Conservation (phyloP, 2,113 vertebrate species). For the Lamprologus tigripictilis region DNA sequence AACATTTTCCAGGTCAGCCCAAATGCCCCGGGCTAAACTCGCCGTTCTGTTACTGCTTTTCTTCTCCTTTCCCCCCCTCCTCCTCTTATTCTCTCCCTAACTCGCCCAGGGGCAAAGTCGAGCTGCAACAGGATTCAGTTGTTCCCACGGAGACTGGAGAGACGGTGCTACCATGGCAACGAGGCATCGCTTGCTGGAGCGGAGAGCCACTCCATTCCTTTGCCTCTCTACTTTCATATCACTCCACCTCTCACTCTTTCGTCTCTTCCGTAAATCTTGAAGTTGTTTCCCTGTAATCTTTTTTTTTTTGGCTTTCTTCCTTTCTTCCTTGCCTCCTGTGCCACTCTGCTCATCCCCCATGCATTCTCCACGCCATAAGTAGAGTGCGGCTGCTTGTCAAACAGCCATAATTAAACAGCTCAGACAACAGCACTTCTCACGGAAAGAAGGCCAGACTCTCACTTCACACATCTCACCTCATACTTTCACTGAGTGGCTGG, state of each 20-base stretch:
- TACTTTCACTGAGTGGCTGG: neutral
- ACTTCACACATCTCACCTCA: neutral
- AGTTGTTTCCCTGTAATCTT: neutral
- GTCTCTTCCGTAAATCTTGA: neutral
- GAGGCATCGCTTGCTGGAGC: constrained; percentile 61
- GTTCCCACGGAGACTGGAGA: constrained; percentile 73
- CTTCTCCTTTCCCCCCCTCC: neutral
- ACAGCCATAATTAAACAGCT: constrained; percentile 14
- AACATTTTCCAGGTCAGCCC: constrained; percentile 67
- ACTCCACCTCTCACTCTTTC: neutral
- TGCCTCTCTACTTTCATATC: neutral
- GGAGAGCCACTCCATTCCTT: constrained; percentile 23
- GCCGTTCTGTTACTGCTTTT: constrained; percentile 57
- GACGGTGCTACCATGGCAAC: constrained; percentile 73
- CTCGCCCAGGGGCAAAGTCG: constrained; percentile 60
- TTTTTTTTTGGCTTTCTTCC: neutral
- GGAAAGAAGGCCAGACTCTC: constrained; percentile 9
- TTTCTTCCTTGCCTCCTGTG: neutral
- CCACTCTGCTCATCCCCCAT: neutral
- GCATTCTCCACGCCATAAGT: neutral
- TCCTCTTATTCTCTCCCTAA: neutral
- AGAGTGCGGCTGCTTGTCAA: neutral
- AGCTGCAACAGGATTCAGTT: constrained; percentile 71
- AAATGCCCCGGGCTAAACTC: constrained; percentile 48
- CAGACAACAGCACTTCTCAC: neutral